phyloP scores from a whole-genome alignment of 1,140 invertebrate species.

The Artemia franciscana region DNA sequence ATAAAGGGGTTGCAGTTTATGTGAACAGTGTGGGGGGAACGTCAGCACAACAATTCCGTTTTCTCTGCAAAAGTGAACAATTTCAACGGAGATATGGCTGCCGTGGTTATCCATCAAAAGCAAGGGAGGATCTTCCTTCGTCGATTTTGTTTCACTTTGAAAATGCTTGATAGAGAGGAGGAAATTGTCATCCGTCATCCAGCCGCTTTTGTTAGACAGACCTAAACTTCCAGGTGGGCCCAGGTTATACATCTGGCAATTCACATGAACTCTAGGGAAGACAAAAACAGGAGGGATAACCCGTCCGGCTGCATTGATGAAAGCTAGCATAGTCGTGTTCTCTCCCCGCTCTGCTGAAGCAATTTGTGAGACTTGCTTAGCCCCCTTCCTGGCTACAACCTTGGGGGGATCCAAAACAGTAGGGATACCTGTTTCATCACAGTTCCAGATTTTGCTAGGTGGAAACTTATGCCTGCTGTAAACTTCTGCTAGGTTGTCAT shows the following conservation, averaged over 20 bases:
- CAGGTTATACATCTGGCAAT: constrained; percentile 22
- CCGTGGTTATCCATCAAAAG: constrained; percentile 11
- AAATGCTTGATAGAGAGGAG: constrained; percentile 17
- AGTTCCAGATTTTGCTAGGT: constrained; percentile 17
- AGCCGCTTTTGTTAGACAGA: constrained; percentile 11
- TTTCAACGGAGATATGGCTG: constrained; percentile 12
- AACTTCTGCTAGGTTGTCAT: constrained; percentile 12
- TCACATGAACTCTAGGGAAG: constrained; percentile 20
- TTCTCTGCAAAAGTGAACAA: constrained; percentile 23
- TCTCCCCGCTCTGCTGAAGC: constrained; percentile 20
- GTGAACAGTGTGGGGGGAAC: constrained; percentile 17
- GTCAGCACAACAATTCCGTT: constrained; percentile 27
- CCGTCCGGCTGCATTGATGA: constrained; percentile 19
- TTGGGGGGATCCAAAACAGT: constrained; percentile 18
- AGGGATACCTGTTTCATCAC: constrained; percentile 20
- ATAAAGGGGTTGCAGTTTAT: constrained; percentile 20
- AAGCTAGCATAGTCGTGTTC: constrained; percentile 18
- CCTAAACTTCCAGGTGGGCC: constrained; percentile 18
- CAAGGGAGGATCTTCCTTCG: constrained; percentile 14
- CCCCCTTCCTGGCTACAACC: constrained; percentile 13
- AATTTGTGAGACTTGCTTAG: constrained; percentile 20
- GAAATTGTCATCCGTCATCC: constrained; percentile 16
- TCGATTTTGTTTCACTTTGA: constrained; percentile 13
- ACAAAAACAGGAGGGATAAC: constrained; percentile 21
- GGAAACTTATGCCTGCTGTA: constrained; percentile 12